Evolutionary conservation across 92 coral and sea anemone species (phyloP), one percentile per base, ranked within the genome.

Genomic region (Actinernus sp.): DNA sequence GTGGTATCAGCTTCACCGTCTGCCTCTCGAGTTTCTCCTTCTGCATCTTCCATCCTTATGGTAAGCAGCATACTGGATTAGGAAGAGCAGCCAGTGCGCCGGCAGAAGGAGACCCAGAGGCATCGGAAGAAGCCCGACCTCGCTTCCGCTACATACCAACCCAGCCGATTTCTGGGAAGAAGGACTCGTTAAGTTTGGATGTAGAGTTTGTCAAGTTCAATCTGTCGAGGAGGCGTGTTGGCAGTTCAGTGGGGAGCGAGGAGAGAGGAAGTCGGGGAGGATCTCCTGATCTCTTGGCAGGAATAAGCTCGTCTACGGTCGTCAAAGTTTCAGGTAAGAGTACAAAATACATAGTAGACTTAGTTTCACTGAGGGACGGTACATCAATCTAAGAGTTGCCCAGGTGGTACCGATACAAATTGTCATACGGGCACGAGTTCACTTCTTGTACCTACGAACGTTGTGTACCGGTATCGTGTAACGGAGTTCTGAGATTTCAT

Each of bases 31-130:
- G 98, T 49, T 88, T 94, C 58, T 94, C 98, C 27, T 89, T 94
- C 80, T 89, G 92, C 29, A 91, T 94, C 41, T 94, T 91, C 61
- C 98, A 94, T 70, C 98, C 98, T 0, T 91, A 94, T 58, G 98
- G 98, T 20, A 94, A 94, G 32, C 95, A 94, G 50, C 98, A 94
- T 67, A 70, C 86, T 4, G 81, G 60, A 1, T 71, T 83, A 7
- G 90, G 90, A 19, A 88, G 93, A 47, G 57, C 79, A 14, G 61
- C 92, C 21, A 91, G 97, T 38, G 56, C 82, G 29, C 63, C 90
- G 4, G 30, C 63, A 4, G 63, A 84, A 0, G 87, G 71, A 1
- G 26, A 34, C 28, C 82, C 82, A 12, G 98, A 83, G 9, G 63
- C 22, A 28, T 4, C 75, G 20, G 89, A 83, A 31, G 93, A 87